Conservation (phyloP, 2,113 vertebrate species). For the Syrrhaptes paradoxus region DNA sequence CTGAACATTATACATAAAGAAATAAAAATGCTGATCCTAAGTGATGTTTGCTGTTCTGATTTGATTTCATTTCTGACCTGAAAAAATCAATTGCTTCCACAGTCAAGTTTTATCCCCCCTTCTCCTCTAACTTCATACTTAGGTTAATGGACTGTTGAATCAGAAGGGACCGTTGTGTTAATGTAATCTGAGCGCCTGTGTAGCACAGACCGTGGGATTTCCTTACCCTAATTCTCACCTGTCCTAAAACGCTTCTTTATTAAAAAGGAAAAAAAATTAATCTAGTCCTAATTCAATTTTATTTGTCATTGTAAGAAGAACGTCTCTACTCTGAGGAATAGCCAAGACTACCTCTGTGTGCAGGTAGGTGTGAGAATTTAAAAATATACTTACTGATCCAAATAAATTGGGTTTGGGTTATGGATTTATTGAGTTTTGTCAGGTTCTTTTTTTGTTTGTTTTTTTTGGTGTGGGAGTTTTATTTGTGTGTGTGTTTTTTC, state of each 20-base stretch:
- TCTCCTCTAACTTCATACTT: conserved; percentile 50
- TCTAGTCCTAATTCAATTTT: neutral
- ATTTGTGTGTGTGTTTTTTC: too few relatives aligned
- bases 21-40: conserved; percentile 44
- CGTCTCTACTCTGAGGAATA: neutral
- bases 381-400: neutral
- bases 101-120: conserved; percentile 30
- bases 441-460: neutral
- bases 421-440: neutral
- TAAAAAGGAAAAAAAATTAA: neutral
- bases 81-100: conserved; percentile 57
- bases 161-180: conserved; percentile 35
- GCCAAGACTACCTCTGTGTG: neutral
- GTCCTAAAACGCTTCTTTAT: neutral
- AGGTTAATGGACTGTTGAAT: conserved; percentile 55
- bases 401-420: neutral
- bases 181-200: neutral
- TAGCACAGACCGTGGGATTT: neutral
- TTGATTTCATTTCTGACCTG: conserved; percentile 48
- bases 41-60: conserved; percentile 45
- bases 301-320: neutral
- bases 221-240: neutral
- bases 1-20: conserved; percentile 14
- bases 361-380: neutral
- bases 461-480: too few relatives aligned